Conservation (phyloP, 1,140 invertebrate species). For the Brachystomella parvula region DNA sequence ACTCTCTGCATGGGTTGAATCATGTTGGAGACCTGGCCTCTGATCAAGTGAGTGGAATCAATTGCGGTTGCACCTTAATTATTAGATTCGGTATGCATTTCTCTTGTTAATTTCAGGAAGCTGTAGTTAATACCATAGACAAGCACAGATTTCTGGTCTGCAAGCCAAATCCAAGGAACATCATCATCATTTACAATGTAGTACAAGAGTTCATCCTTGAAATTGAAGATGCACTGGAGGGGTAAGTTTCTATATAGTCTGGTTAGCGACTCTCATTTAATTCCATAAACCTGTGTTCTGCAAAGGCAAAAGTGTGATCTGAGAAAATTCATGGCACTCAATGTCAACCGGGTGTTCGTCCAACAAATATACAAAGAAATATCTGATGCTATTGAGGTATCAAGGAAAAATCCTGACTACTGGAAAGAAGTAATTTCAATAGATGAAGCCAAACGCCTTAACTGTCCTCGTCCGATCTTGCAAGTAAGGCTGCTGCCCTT, state of each 20-base stretch:
- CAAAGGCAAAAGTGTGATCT: constrained; percentile 56
- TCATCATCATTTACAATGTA: constrained; percentile 64
- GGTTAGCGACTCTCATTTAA: constrained; percentile 17
- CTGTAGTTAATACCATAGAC: constrained; percentile 23
- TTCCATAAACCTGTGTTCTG: constrained; percentile 27
- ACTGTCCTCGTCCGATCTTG: constrained; percentile 58
- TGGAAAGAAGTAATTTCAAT: constrained; percentile 60
- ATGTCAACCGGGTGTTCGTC: constrained; percentile 59
- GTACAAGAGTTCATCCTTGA: constrained; percentile 67
- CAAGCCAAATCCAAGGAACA: constrained; percentile 62
- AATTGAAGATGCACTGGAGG: constrained; percentile 57
- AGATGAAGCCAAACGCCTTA: constrained; percentile 56
- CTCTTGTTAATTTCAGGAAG: constrained; percentile 18
- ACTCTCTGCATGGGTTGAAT: constrained; percentile 63
- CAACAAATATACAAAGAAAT: constrained; percentile 42
- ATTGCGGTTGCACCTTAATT: not conserved
- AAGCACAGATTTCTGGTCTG: constrained; percentile 53
- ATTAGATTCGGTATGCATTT: constrained; percentile 13
- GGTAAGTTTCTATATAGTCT: too few species aligned
- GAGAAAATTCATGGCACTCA: constrained; percentile 64
- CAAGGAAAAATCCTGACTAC: constrained; percentile 64
- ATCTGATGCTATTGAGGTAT: constrained; percentile 53
- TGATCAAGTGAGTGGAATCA: too few species aligned
- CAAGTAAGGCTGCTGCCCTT: too few species aligned
- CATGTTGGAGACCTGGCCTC: too few species aligned